phyloP scores from a whole-genome alignment of 2,797 vertebrate species.

The Molothrus aeneus region DNA sequence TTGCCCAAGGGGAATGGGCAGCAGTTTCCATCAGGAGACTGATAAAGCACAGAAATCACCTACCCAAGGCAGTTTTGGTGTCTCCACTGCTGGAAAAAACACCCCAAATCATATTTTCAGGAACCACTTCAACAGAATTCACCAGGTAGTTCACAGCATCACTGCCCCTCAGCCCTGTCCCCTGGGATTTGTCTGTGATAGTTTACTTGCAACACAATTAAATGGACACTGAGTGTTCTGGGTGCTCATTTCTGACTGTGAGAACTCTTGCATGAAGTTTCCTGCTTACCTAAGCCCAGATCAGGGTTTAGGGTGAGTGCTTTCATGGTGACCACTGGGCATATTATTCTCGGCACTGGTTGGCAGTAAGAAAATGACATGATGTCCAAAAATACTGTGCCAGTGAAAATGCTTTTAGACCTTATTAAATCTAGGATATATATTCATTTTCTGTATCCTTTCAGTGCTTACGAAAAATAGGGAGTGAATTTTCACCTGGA shows the following conservation, averaged over 20 bases:
- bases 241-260: fast-evolving
- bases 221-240: not conserved
- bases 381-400: not conserved
- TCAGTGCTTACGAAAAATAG: not conserved
- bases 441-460: not conserved
- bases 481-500: not conserved
- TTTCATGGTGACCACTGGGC: not conserved
- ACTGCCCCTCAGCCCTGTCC: not conserved
- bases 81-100: not conserved
- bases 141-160: not conserved
- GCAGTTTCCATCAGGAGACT: not conserved
- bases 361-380: not conserved
- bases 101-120: not conserved
- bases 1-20: not conserved
- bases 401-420: not conserved
- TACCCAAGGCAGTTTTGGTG: not conserved
- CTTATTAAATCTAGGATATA: not conserved
- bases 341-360: not conserved
- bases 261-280: not conserved
- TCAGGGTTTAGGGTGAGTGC: not conserved
- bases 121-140: not conserved
- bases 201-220: not conserved
- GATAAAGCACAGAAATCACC: not conserved
- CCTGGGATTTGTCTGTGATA: not conserved
- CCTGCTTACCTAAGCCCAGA: not conserved